Evolutionary conservation across 2,888 invertebrate species (phyloP).

Genomic region (Venusia cambrica): DNA sequence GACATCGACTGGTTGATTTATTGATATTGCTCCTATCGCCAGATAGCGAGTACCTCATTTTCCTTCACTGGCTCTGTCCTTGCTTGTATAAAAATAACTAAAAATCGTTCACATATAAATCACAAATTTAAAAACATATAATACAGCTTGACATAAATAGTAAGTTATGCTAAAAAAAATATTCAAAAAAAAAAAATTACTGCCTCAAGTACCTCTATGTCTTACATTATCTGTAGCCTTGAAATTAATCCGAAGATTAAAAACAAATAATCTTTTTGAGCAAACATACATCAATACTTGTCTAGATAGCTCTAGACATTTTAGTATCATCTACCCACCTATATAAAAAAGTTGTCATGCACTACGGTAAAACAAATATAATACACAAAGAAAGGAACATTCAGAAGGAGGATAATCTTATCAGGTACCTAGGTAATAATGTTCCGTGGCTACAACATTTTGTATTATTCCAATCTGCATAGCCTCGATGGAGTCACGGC

Average conservation of each 20-base stretch:
- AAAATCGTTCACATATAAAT: no score
- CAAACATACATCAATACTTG: constrained; percentile 35
- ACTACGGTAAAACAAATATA: neutral
- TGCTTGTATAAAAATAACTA: constrained; percentile 1
- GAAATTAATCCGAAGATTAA: constrained; percentile 39
- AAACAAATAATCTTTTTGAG: constrained; percentile 42
- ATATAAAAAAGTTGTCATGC: constrained; percentile 1
- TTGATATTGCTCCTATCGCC: constrained; percentile 63
- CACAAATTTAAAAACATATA: no score
- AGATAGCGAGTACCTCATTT: constrained; percentile 38
- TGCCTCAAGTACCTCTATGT: constrained; percentile 7
- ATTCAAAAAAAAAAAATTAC: constrained; percentile 1
- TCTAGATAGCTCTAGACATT: constrained; percentile 27
- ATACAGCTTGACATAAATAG: no score
- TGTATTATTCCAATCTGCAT: no score
- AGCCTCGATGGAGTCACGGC: neutral
- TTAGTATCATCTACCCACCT: neutral
- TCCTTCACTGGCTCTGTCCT: constrained; percentile 21
- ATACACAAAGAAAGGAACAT: neutral
- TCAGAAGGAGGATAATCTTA: neutral
- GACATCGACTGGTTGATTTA: constrained; percentile 67
- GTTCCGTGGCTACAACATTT: no score
- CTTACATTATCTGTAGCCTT: constrained; percentile 34
- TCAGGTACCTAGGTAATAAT: no score
- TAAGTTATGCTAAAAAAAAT: no score